Evolutionary conservation across 2,888 invertebrate species (phyloP), one percentile per base, ranked within the genome.

Genomic region (Notocelia uddmanniana): DNA sequence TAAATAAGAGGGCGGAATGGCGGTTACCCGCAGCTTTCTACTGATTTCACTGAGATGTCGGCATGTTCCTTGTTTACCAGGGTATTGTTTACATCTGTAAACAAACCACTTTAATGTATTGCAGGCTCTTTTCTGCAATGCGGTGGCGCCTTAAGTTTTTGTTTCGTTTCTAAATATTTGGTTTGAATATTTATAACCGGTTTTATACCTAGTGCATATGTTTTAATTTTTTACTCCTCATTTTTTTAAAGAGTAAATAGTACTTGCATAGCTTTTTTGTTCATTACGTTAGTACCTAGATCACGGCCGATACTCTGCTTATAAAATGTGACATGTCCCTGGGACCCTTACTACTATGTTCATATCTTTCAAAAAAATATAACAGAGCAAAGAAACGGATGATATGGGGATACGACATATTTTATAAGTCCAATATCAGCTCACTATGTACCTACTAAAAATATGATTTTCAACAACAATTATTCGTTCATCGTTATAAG

Each of bases 11-110:
- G 89, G 88, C 83, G 86, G 80, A 73, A 67, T 78, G 76, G 82
- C 74, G 87, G 88, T 77, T 84, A 85, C 89, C 91, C 91, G 76
- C 90, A 83, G 78, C 91, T 91, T 91, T 91, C 90, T 87, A 86
- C 75, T 74, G 86, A 87, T 89, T 88, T 87, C 89, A 81, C 88
- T 81, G 81, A 76, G 79, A 77, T 77, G 80, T 78, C 77, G 77
- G 77, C 76, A 75, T 75, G 74, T 73, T 74, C 60, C 75, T 73
- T 73, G 78, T 68, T 69, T 59, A 68, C 69, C 68, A n/a, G 41
- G 55, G 26, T 68, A 60, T 62, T 72, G 72, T 68, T 72, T 67
- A 71, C 70, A 66, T 59, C 37, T 64, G 70, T 71, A 58, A 71
- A 71, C 70, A 59, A 57, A 63, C 54, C 60, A 60, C 60, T 68